Conservation (phyloP, 2,797 vertebrate species). For the Poeciliopsis gracilis region DNA sequence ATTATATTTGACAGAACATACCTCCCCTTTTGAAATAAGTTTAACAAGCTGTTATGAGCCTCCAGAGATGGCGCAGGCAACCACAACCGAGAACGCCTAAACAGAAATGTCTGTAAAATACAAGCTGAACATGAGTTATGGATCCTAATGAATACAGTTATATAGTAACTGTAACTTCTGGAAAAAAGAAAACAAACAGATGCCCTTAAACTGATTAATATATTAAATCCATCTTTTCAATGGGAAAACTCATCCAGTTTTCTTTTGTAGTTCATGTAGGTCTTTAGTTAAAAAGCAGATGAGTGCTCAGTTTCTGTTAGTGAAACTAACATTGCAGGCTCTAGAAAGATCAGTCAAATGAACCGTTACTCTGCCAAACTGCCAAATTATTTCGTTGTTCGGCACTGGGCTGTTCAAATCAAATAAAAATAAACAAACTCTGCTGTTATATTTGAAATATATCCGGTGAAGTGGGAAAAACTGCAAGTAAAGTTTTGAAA, state of each 20-base stretch:
- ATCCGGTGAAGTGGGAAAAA: neutral
- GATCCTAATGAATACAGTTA: slow-evolving; percentile 4
- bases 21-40: slow-evolving; percentile 27
- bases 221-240: slow-evolving; percentile 31
- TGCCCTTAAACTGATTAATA: slow-evolving; percentile 31
- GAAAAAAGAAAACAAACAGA: neutral
- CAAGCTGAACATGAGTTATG: slow-evolving; percentile 13
- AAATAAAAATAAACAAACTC: slow-evolving; percentile 8
- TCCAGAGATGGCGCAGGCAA: slow-evolving; percentile 24
- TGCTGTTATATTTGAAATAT: slow-evolving; percentile 18
- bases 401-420: slow-evolving; percentile 39
- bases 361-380: slow-evolving; percentile 51
- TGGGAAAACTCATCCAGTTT: slow-evolving; percentile 30
- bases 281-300: slow-evolving; percentile 65
- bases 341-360: slow-evolving; percentile 59
- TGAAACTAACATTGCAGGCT: slow-evolving; percentile 46
- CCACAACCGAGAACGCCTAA: slow-evolving; percentile 10
- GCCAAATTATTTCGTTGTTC: slow-evolving; percentile 59
- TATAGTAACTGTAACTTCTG: slow-evolving; percentile 4
- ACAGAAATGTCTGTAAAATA: slow-evolving; percentile 9
- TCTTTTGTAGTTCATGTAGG: slow-evolving; percentile 55
- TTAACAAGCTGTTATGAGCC: slow-evolving; percentile 26
- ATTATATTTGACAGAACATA: slow-evolving; percentile 47
- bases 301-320: slow-evolving; percentile 48
- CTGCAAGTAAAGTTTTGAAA: neutral